Percentiles rank a stretch among this genome's conserved stretches.
Evolutionary conservation across 2,888 invertebrate species (phyloP).

Genomic region (Agonopterix heracliana): DNA sequence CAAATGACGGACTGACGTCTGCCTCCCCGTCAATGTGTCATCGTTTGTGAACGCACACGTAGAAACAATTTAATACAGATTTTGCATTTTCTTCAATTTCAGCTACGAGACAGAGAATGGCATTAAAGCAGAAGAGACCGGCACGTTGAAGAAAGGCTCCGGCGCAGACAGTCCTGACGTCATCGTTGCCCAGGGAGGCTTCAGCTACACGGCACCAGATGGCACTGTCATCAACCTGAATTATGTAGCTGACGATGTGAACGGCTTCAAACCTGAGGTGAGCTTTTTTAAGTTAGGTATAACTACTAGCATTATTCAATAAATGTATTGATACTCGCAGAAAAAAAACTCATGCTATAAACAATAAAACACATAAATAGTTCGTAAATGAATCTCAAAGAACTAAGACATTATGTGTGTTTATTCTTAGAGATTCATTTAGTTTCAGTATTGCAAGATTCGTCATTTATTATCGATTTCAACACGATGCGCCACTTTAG

Average conservation of each 20-base stretch:
- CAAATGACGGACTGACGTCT: too few relatives aligned
- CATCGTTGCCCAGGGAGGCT: conserved; percentile 80
- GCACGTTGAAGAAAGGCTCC: conserved; percentile 83
- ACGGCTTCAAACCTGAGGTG: conserved; percentile 76
- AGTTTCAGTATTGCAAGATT: too few relatives aligned
- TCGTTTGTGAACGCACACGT: too few relatives aligned
- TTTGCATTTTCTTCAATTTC: conserved; percentile 24
- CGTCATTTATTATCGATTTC: too few relatives aligned
- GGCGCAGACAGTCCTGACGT: conserved; percentile 81
- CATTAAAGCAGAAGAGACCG: conserved; percentile 87
- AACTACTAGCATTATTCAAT: background rate
- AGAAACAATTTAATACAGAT: too few relatives aligned
- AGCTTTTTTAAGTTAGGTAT: conserved; percentile 1
- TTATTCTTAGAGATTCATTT: too few relatives aligned
- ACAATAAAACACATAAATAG: too few relatives aligned
- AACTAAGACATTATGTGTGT: too few relatives aligned
- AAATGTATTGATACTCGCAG: background rate
- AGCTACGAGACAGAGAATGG: conserved; percentile 90
- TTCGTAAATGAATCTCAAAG: too few relatives aligned
- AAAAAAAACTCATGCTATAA: too few relatives aligned
- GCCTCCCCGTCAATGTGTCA: too few relatives aligned
- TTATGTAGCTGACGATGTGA: conserved; percentile 84
- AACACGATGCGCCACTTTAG: too few relatives aligned
- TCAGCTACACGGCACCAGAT: conserved; percentile 82
- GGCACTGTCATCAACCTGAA: conserved; percentile 81